Evolutionary conservation across 92 coral and sea anemone species (phyloP).

Genomic region (Siderastrea siderea): DNA sequence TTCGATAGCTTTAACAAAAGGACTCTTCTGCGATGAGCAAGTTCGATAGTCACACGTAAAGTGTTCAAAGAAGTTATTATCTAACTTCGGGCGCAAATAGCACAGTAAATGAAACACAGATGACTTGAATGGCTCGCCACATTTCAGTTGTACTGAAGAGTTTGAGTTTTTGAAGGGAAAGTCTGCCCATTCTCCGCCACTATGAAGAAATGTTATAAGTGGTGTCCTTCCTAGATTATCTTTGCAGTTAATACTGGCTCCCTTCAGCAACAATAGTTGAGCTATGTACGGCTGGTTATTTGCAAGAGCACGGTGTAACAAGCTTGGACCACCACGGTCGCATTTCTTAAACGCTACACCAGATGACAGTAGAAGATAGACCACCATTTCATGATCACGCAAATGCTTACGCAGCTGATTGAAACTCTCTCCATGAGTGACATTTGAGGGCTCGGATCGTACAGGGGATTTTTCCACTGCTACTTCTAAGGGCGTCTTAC

Average conservation of each 20-base stretch:
- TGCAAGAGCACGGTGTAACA: constrained; percentile 23
- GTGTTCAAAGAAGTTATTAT: constrained; percentile 4
- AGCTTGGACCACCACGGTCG: neutral
- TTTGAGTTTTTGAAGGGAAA: neutral
- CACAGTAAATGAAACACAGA: constrained; percentile 61
- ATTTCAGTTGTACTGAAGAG: neutral
- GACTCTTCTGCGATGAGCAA: constrained; percentile 1
- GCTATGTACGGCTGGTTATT: constrained; percentile 14
- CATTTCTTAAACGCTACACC: constrained; percentile 23
- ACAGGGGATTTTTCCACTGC: constrained; percentile 40
- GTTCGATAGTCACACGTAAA: neutral
- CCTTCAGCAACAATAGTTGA: constrained; percentile 14
- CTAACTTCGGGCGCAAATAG: neutral
- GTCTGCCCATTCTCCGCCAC: neutral
- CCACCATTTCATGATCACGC: constrained; percentile 17
- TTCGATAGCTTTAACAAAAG: neutral
- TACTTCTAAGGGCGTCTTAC: constrained; percentile 52
- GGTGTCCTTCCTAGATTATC: constrained; percentile 17
- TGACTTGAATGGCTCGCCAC: constrained; percentile 30
- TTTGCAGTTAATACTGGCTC: neutral
- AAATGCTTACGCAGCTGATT: neutral
- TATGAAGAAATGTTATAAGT: neutral
- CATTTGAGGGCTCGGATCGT: neutral
- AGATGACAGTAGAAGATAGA: neutral
- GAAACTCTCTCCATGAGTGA: neutral